Conservation (phyloP, 2,888 invertebrate genomes). For the Trachelus stipa region DNA sequence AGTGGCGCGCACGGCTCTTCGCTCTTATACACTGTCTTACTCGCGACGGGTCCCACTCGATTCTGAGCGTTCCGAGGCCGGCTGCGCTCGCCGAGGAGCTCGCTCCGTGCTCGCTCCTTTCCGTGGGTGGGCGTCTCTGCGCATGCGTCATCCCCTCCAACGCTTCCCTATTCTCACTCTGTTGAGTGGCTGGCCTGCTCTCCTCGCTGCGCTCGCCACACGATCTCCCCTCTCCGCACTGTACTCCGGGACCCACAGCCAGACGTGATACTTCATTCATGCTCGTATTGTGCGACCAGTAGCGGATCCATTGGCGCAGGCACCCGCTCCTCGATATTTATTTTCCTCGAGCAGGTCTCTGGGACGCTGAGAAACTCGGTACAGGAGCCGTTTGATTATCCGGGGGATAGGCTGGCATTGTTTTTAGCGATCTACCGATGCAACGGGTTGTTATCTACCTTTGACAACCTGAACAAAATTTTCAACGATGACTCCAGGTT, state of each 20-base stretch:
- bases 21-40: slow-evolving; percentile 7
- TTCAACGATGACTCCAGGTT: not conserved
- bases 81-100: slow-evolving; percentile 42
- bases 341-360: not conserved
- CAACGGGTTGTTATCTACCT: not conserved
- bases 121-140: slow-evolving; percentile 34
- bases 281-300: slow-evolving; percentile 61
- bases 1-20: slow-evolving; percentile 5
- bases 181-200: slow-evolving; percentile 1
- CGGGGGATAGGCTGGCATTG: not conserved
- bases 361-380: not conserved
- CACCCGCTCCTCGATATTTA: slow-evolving; percentile 25
- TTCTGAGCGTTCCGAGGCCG: slow-evolving; percentile 27
- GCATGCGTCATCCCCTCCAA: slow-evolving; percentile 32
- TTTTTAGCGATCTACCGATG: not conserved
- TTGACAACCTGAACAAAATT: not conserved
- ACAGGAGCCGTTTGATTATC: not conserved
- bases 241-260: slow-evolving; percentile 41
- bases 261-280: slow-evolving; percentile 66
- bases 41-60: slow-evolving; percentile 7
- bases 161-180: slow-evolving; percentile 22
- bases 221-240: slow-evolving; percentile 6
- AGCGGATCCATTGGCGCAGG: slow-evolving; percentile 31
- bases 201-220: slow-evolving; percentile 25
- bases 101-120: slow-evolving; percentile 42